Conservation (phyloP, 53 echinoderm and acorn worm species). For the Echinarachnius parma region DNA sequence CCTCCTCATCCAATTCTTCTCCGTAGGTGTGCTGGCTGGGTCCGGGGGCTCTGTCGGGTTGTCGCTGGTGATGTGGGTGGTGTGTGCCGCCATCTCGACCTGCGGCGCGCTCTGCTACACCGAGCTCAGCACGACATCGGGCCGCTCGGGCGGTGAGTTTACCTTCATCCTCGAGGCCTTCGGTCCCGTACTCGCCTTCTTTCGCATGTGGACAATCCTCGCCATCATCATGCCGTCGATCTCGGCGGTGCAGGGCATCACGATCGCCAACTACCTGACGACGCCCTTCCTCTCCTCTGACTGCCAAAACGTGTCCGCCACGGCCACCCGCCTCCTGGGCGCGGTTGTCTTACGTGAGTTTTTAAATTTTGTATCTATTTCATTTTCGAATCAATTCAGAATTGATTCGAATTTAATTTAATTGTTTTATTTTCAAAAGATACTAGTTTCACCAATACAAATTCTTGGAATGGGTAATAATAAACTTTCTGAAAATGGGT, state of each 20-base stretch:
- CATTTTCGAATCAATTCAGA: no score
- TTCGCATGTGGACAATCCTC: conserved; percentile 52
- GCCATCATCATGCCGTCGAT: conserved; percentile 46
- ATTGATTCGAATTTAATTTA: no score
- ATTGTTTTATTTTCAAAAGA: no score
- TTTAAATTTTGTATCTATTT: no score
- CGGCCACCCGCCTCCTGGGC: no score
- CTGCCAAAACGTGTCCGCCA: background rate
- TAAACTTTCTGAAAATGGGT: no score
- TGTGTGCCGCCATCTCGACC: conserved; percentile 39
- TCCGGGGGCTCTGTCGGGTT: conserved; percentile 50
- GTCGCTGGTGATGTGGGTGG: conserved; percentile 46
- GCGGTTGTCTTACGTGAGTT: no score
- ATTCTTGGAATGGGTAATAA: no score
- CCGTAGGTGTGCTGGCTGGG: conserved; percentile 34
- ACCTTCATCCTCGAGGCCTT: conserved; percentile 47
- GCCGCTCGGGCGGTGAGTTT: conserved; percentile 79
- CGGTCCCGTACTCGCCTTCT: conserved; percentile 55
- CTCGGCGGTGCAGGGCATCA: conserved; percentile 34
- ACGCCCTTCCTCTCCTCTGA: conserved; percentile 41
- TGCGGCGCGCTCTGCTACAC: conserved; percentile 73
- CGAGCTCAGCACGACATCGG: conserved; percentile 67
- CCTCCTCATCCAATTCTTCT: no score
- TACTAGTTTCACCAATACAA: no score
- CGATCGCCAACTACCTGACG: conserved; percentile 47